Conservation (phyloP, 2,888 invertebrate genomes). For the Pemphredon lugubris region DNA sequence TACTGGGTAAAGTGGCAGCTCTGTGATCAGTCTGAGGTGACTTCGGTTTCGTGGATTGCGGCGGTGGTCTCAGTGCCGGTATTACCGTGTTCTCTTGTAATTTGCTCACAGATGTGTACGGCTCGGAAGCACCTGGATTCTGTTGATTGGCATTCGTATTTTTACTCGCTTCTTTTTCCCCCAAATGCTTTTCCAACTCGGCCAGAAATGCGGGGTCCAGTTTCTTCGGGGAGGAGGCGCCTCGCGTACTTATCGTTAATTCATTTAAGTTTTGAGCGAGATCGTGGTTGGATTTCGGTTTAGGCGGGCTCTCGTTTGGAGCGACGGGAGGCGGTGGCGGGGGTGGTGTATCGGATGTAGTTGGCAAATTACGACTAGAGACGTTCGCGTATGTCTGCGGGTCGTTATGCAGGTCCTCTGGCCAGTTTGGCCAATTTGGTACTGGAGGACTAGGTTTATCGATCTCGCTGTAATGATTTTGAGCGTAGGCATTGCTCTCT, state of each 20-base stretch:
- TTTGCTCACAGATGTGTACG: constrained; percentile 60
- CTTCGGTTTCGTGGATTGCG: constrained; percentile 76
- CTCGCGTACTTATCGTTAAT: constrained; percentile 36
- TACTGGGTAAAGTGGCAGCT: constrained; percentile 69
- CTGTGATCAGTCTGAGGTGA: constrained; percentile 71
- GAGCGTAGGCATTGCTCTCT: constrained; percentile 56
- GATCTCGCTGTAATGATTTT: constrained; percentile 76
- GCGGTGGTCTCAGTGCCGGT: constrained; percentile 82
- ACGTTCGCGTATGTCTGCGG: constrained; percentile 74
- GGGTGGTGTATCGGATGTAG: constrained; percentile 32
- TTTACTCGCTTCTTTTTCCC: constrained; percentile 80
- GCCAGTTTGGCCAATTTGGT: constrained; percentile 70
- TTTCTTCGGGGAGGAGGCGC: constrained; percentile 78
- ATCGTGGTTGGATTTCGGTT: constrained; percentile 74
- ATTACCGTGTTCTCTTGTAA: constrained; percentile 70
- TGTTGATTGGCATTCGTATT: constrained; percentile 79
- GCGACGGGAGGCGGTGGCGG: constrained; percentile 70
- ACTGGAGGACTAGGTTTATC: constrained; percentile 66
- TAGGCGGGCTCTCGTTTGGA: constrained; percentile 73
- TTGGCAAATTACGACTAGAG: constrained; percentile 43
- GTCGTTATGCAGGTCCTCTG: constrained; percentile 72
- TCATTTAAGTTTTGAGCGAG: constrained; percentile 70
- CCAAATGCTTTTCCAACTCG: constrained; percentile 86
- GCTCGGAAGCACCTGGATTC: constrained; percentile 31
- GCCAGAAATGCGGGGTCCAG: constrained; percentile 85